Percentiles rank a stretch among this genome's conserved stretches.
Conservation (phyloP, 2,113 vertebrate species). For the Cichladusa arquata region DNA sequence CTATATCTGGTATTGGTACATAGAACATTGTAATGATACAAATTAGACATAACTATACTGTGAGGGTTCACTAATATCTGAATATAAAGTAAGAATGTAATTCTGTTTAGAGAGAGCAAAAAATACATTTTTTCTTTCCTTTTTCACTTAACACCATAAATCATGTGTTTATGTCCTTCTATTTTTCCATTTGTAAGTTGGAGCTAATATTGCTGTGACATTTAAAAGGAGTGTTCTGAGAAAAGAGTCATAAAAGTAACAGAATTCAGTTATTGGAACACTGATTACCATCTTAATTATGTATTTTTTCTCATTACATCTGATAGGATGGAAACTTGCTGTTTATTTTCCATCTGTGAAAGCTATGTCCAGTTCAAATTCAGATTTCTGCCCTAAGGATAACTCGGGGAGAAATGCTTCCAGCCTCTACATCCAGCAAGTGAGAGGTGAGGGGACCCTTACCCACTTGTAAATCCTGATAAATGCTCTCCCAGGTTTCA, state of each 20-base stretch:
- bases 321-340: not conserved
- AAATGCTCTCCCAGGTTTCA: not conserved
- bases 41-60: not conserved
- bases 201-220: conserved; percentile 16
- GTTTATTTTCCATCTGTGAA: conserved; percentile 1
- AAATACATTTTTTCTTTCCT: not conserved
- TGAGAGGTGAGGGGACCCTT: not conserved
- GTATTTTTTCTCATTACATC: conserved; percentile 28
- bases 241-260: conserved; percentile 7
- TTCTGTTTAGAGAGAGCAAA: not conserved
- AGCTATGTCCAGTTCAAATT: not conserved
- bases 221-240: conserved; percentile 19
- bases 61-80: not conserved
- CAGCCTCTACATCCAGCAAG: not conserved
- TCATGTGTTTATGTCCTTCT: not conserved
- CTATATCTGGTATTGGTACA: not conserved
- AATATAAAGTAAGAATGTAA: not conserved
- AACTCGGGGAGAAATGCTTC: not conserved
- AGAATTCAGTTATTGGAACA: not conserved
- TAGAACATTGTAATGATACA: not conserved
- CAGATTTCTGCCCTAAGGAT: not conserved
- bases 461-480: not conserved
- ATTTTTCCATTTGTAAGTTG: conserved; percentile 1
- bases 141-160: not conserved
- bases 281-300: conserved; percentile 29